These are phyloP conservation scores for Platichthys flesus DNA, from an alignment of 2,113 vertebrate genomes.

Conservation along the genomic window DNA sequence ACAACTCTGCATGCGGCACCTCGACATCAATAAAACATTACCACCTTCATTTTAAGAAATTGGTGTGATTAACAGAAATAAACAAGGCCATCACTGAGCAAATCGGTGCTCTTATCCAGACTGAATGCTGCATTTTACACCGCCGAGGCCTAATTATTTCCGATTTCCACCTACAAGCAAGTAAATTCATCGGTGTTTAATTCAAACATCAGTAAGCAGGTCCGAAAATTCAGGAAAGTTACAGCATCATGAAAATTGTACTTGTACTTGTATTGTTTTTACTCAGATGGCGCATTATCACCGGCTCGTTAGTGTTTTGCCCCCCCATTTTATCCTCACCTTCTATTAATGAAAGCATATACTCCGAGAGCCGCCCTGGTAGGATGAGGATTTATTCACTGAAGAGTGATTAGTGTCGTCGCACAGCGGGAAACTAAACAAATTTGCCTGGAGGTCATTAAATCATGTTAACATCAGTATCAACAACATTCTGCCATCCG, in stretches of 20 bases:
- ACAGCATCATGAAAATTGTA: slow-evolving; percentile 2
- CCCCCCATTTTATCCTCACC: slow-evolving; percentile 23
- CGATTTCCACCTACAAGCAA: not conserved
- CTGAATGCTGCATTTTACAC: slow-evolving; percentile 18
- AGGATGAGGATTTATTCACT: slow-evolving; percentile 24
- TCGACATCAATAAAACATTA: slow-evolving; percentile 14
- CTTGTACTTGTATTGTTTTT: too few relatives aligned
- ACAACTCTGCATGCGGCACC: slow-evolving; percentile 9
- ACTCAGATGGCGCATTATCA: slow-evolving; percentile 23
- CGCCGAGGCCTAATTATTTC: slow-evolving; percentile 14
- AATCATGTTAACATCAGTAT: slow-evolving; percentile 14
- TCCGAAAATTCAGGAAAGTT: slow-evolving; percentile 2
- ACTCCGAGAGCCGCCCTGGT: slow-evolving; percentile 8
- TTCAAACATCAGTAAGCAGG: slow-evolving; percentile 14
- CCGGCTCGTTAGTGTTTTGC: slow-evolving; percentile 42
- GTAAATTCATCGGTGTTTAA: not conserved
- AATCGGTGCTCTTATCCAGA: slow-evolving; percentile 8
- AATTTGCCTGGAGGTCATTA: slow-evolving; percentile 21
- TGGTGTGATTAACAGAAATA: slow-evolving; percentile 34
- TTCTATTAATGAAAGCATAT: slow-evolving; percentile 4
- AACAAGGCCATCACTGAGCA: slow-evolving; percentile 12
- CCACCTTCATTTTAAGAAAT: slow-evolving; percentile 19
- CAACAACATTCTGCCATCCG: not conserved
- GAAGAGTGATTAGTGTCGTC: slow-evolving; percentile 13
- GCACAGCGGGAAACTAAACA: slow-evolving; percentile 30